phyloP scores from a whole-genome alignment of 1,140 invertebrate species.

The Meteorus sp. region DNA sequence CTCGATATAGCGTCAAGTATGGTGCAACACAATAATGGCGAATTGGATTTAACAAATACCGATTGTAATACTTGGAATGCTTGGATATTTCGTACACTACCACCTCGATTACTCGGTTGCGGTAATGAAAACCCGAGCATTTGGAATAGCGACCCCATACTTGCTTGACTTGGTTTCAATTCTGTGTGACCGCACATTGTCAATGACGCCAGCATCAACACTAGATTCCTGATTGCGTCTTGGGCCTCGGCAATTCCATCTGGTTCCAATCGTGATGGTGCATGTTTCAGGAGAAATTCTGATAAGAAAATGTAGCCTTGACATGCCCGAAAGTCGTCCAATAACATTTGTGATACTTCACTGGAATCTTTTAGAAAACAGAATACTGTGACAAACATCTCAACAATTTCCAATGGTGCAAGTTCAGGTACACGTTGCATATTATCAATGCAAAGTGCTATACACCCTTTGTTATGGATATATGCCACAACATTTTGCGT shows the following conservation, averaged over 20 bases:
- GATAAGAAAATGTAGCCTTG: constrained; percentile 94
- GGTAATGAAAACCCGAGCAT: constrained; percentile 91
- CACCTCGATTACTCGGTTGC: constrained; percentile 76
- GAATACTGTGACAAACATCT: constrained; percentile 98
- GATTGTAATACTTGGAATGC: constrained; percentile 95
- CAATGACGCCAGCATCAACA: constrained; percentile 89
- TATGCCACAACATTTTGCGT: constrained; percentile 92
- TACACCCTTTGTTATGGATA: constrained; percentile 96
- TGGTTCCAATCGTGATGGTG: constrained; percentile 71
- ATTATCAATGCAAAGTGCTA: constrained; percentile 93
- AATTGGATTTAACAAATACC: constrained; percentile 88
- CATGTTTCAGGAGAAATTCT: constrained; percentile 85
- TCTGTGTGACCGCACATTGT: constrained; percentile 92
- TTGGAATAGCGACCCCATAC: constrained; percentile 87
- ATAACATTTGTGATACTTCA: constrained; percentile 88
- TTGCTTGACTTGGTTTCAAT: constrained; percentile 80
- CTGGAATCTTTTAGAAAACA: constrained; percentile 99
- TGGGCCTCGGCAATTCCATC: constrained; percentile 76
- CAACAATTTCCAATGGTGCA: constrained; percentile 92
- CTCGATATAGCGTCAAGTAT: constrained; percentile 95
- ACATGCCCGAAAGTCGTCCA: constrained; percentile 94
- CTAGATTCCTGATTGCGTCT: constrained; percentile 89
- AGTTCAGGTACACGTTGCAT: constrained; percentile 92
- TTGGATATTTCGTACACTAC: constrained; percentile 88
- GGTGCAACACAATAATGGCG: constrained; percentile 80